Evolutionary conservation across 2,888 invertebrate genomes (phyloP), one percentile per base, ranked within the genome.

Genomic region (Bibio marci): DNA sequence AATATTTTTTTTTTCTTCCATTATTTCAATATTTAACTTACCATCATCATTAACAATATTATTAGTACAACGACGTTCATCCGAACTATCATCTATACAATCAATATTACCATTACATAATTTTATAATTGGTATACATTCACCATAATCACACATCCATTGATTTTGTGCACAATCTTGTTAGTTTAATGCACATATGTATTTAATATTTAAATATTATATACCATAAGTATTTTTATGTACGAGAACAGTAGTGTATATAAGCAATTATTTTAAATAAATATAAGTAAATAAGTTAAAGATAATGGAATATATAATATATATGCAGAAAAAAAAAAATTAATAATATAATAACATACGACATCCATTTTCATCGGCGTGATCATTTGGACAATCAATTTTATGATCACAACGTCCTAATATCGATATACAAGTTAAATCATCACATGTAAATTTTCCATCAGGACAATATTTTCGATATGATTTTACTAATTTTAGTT

Each of bases 61-160:
- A 22, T 22, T 22, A 22, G 22, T 22, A 63, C 85, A 85, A 57
- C 74, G 67, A 48, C 69, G 62, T 58, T 85, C 83, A 58, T 85
- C 85, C 41, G 73, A 75, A 48, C 71, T 70, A 62, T 80, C 79
- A 30, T 69, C 63, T 1, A 67, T 69, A 60, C 83, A 85, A 62
- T 85, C 79, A 50, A 69, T 65, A 43, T 67, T 66, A 45, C 75
- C 72, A 52, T 80, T 71, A 57, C 80, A 80, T 42, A 70, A 65
- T 50, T 68, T 64, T 47, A 58, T 63, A 47, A 65, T 64, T 44
- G 65, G 59, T 52, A 79, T 71, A 58, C 80, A 80, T 51, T 62
- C 67, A 43, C 79, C 77, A 53, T 71, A 69, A 53, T 76, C 73
- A 59, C 88, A 90, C 51, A 74, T 73, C 71, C 80, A 80, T 57